Base-by-base conservation (phyloP, 2,888 invertebrate genomes). In the Drosophila ezoana region DNA sequence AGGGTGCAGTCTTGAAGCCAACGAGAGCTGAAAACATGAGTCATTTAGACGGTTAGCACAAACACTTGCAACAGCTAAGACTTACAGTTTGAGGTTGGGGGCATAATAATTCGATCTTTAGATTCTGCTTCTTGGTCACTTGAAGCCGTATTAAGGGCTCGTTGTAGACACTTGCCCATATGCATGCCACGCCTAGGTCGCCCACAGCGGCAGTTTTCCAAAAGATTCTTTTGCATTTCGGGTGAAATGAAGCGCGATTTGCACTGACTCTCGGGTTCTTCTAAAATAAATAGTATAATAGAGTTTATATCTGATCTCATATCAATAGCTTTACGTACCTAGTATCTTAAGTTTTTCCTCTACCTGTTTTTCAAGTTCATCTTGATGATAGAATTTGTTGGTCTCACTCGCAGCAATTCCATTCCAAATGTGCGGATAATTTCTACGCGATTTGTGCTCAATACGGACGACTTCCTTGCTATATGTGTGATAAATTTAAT, bases 381-480 rank as follows among this genome's bases (percentile, higher is more conserved):
- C 75, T 67, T 83, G 92, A 76, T 91, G 90, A 75, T 92, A 92
- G 62, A 92, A 89, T 20, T 67, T 73, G 57, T 91, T 89, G 13
- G 80, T 74, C 23, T 88, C 73, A 20, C 70, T 71, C 3, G 79
- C 81, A 3, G 74, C 75, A 38, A 91, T 59, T 57, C 81, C 76
- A 0, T 77, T 78, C 91, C 91, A 92, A 54, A 87, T 87, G 18
- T 77, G 70, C 4, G 87, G 77, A 81, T 89, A 92, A 70, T 84
- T 89, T 11, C 90, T 82, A 9, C 92, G 90, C 0, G 91, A 83
- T 40, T 79, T 83, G 56, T 89, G 81, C 64, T 92, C 92, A 74
- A 77, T 86, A 49, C 83, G 81, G 32, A 91, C 89, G 79, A 90
- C 87, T 23, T 92, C 92, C 65, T 90, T 91, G 13, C 92, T 98